Conservation (phyloP, 2,888 invertebrate species). For the Caenorhabditis virilis region DNA sequence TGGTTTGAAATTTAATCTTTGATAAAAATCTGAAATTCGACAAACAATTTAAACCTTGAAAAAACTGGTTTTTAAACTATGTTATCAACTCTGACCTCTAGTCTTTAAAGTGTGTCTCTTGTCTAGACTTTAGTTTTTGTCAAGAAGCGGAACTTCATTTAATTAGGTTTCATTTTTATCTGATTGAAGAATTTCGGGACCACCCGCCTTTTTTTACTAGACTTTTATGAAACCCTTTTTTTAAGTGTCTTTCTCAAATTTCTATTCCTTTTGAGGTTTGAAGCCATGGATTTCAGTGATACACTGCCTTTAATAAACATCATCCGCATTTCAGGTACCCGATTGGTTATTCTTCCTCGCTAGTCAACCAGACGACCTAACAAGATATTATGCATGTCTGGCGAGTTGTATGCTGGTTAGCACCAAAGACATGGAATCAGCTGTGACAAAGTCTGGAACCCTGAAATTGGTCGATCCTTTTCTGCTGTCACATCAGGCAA, state of each 20-base stretch:
- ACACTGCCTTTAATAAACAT: neutral
- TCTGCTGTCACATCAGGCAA: slow-evolving; percentile 89
- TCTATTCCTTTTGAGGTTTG: too few species aligned
- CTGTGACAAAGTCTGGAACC: slow-evolving; percentile 93
- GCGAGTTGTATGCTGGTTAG: slow-evolving; percentile 81
- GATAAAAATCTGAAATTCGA: too few species aligned
- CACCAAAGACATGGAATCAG: slow-evolving; percentile 85
- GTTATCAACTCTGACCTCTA: too few species aligned
- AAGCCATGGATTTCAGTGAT: too few species aligned
- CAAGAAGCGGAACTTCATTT: neutral
- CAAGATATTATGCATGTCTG: slow-evolving; percentile 96
- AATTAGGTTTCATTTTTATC: too few species aligned
- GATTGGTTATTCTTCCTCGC: slow-evolving; percentile 94
- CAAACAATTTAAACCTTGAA: too few species aligned
- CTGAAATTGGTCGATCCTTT: slow-evolving; percentile 94
- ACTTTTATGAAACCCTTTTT: too few species aligned
- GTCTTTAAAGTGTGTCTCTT: neutral
- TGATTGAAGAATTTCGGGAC: too few species aligned
- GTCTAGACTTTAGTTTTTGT: neutral
- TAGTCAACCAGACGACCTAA: slow-evolving; percentile 83
- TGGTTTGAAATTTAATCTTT: too few species aligned
- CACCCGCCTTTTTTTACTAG: too few species aligned
- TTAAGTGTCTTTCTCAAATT: too few species aligned
- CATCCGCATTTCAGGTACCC: slow-evolving; percentile 59
- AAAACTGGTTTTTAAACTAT: too few species aligned